Percentiles rank a stretch among this genome's conserved stretches.
Evolutionary conservation across 2,797 vertebrate genomes (phyloP).

Genomic region (Hephaestus fuliginosus): DNA sequence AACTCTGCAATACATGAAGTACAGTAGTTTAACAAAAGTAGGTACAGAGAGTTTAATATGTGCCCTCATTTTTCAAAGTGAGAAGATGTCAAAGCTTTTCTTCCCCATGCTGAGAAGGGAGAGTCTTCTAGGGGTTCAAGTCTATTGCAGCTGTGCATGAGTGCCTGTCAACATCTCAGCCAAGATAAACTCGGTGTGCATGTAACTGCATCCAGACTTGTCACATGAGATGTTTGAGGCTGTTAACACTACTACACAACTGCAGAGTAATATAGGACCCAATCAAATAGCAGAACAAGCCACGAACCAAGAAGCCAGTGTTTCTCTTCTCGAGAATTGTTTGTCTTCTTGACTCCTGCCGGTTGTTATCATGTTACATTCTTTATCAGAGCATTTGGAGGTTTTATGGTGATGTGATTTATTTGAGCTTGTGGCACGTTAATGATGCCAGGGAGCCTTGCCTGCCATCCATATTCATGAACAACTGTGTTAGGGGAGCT

Average conservation of each 20-base stretch:
- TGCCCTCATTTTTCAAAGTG: conserved; percentile 40
- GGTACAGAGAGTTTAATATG: conserved; percentile 6
- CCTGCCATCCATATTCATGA: conserved; percentile 90
- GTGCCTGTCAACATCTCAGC: conserved; percentile 66
- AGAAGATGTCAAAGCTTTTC: conserved; percentile 38
- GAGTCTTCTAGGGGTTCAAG: conserved; percentile 42
- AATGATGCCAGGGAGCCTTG: conserved; percentile 85
- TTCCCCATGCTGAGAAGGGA: conserved; percentile 25
- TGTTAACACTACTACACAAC: conserved; percentile 57
- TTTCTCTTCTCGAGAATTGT: conserved; percentile 59
- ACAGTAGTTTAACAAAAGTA: conserved; percentile 9
- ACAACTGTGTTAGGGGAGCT: conserved; percentile 87
- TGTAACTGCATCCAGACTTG: conserved; percentile 52
- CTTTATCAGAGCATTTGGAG: conserved; percentile 84
- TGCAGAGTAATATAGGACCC: conserved; percentile 44
- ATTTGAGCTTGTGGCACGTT: conserved; percentile 86
- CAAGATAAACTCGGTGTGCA: conserved; percentile 58
- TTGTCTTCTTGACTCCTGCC: conserved; percentile 69
- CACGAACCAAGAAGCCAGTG: conserved; percentile 39
- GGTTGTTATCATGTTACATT: conserved; percentile 72
- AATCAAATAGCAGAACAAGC: conserved; percentile 55
- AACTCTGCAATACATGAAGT: background rate
- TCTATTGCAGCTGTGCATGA: conserved; percentile 63
- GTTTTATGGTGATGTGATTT: conserved; percentile 89
- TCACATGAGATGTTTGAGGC: conserved; percentile 62